A percentile compares a stretch with the other conserved stretches of the same genome.
Conservation (phyloP, 2,113 vertebrate genomes). For the Helogale parvula region DNA sequence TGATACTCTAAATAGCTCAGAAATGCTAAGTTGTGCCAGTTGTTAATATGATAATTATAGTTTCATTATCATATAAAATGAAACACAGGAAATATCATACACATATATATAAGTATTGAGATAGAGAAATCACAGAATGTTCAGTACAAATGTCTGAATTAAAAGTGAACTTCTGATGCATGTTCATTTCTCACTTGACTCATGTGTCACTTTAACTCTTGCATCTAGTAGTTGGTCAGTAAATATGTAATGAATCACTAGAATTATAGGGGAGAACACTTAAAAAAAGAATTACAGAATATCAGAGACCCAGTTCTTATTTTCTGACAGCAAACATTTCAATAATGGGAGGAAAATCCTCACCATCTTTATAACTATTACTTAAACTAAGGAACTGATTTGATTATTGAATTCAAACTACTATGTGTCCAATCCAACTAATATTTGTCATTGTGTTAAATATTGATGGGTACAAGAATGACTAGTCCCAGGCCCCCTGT, state of each 20-base stretch:
- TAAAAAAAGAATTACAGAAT: not conserved
- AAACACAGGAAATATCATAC: not conserved
- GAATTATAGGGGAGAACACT: not conserved
- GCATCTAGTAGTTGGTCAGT: not conserved
- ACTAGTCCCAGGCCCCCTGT: not conserved
- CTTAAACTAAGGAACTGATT: not conserved
- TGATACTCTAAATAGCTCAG: constrained; percentile 1
- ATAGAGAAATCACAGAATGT: not conserved
- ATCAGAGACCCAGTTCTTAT: not conserved
- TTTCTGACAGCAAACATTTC: not conserved
- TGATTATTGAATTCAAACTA: not conserved
- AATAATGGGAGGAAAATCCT: not conserved
- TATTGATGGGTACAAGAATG: not conserved
- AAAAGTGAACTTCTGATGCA: not conserved
- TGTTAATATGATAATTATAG: constrained; percentile 55
- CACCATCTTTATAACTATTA: not conserved
- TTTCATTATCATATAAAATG: constrained; percentile 34
- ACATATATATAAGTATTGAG: not conserved
- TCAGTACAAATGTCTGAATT: not conserved
- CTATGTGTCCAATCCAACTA: not conserved
- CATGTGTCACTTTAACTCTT: not conserved
- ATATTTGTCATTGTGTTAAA: not conserved
- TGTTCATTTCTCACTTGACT: not conserved
- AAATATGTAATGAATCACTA: not conserved
- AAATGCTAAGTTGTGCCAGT: constrained; percentile 13